Base-by-base conservation (phyloP, 2,888 invertebrate genomes). In the Drosophila peninsularis region DNA sequence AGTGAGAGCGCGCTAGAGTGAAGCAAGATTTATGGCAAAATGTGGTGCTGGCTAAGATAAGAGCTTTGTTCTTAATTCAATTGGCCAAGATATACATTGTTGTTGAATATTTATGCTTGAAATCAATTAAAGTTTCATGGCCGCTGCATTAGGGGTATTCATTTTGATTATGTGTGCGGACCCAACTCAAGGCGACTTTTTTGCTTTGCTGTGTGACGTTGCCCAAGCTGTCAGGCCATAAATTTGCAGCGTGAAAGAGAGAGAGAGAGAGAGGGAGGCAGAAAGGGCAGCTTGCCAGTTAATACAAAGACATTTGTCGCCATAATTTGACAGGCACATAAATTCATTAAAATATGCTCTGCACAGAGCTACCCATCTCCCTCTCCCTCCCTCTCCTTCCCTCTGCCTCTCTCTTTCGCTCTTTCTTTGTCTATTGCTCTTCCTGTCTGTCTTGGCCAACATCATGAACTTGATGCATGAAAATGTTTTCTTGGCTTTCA, bases 391-490 rank as follows among this genome's bases (percentile, higher is more conserved):
- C 17, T 13, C 19, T 19, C 7, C n/a, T n/a, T n/a, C 32, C 42
- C 11, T 17, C 30, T 13, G 14, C 13, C 45, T 2, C 14, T 21
- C 13, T 30, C 47, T 37, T n/a, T 34, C 19, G 32, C 11, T 37
- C 21, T 9, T 32, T 24, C 34, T 19, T 0, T 11, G 24, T n/a
- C 44, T 27, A 14, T 21, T 45, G 56, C 19, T 44, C 53, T 41
- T 27, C 32, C 53, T 32, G 27, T 55, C 32, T 21, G 6, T 42
- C n/a, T n/a, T 57, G 50, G 64, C 30, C 37, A 57, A 24, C 47
- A 57, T 63, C 75, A 73, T 88, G 86, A 85, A 85, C 88, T 88
- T 88, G 87, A 77, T 77, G 84, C 84, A 67, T 82, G 84, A 81
- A 80, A 77, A 69, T 66, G 42, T 65, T 66, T 68, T 66, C 55